Conservation (phyloP, 2,797 vertebrate species). For the Menidia menidia region DNA sequence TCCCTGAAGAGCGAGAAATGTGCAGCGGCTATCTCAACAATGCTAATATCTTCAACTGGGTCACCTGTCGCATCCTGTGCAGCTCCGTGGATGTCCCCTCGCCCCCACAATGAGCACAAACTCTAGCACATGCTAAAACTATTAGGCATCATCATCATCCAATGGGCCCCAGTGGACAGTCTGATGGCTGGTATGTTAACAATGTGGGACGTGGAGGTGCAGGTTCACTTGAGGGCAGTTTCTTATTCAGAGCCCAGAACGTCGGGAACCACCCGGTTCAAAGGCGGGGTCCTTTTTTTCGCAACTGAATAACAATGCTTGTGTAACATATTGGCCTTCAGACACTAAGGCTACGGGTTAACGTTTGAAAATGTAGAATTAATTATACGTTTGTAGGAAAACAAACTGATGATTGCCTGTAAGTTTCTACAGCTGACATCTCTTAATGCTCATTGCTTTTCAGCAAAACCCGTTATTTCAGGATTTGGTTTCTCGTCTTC, state of each 20-base stretch:
- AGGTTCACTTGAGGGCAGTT: constrained; percentile 57
- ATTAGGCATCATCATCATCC: constrained; percentile 45
- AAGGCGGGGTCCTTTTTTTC: constrained; percentile 46
- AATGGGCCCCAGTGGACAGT: constrained; percentile 61
- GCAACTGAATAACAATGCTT: constrained; percentile 45
- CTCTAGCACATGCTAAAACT: constrained; percentile 63
- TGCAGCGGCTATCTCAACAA: constrained; percentile 17
- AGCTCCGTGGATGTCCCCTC: constrained; percentile 28
- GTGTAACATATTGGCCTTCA: constrained; percentile 27
- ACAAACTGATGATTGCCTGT: background rate
- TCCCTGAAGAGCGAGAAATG: constrained; percentile 9
- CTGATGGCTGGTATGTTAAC: constrained; percentile 59
- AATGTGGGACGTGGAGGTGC: constrained; percentile 55
- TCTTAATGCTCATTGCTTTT: background rate
- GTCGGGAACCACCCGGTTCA: constrained; percentile 33
- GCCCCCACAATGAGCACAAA: constrained; percentile 50
- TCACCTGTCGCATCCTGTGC: constrained; percentile 57
- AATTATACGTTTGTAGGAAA: background rate
- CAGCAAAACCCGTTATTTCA: background rate
- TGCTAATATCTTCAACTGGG: constrained; percentile 26
- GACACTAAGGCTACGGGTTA: constrained; percentile 1
- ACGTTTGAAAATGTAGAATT: background rate
- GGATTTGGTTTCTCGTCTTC: too few relatives aligned
- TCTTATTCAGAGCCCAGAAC: constrained; percentile 40
- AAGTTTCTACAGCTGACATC: background rate